A percentile compares a stretch with the other conserved stretches of the same genome.
Conservation (phyloP, 1,140 invertebrate species). For the Ostrea edulis region DNA sequence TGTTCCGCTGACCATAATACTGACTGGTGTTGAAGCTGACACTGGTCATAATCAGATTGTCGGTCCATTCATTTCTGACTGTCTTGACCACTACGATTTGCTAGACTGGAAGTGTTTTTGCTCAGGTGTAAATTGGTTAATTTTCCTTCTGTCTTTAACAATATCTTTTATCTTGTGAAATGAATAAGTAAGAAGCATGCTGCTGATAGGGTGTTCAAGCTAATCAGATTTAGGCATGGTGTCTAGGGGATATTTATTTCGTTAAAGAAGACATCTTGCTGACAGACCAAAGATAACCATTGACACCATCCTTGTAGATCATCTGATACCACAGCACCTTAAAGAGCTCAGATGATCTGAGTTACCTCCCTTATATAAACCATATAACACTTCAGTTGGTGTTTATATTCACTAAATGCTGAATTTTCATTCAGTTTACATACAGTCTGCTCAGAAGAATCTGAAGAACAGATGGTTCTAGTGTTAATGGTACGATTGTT, state of each 20-base stretch:
- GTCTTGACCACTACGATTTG: not conserved
- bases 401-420: no score
- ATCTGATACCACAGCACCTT: not conserved
- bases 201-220: not conserved
- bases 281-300: not conserved
- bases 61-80: not conserved
- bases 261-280: constrained; percentile 23
- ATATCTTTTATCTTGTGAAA: constrained; percentile 18
- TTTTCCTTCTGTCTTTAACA: constrained; percentile 23
- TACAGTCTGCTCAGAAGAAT: not conserved
- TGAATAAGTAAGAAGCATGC: not conserved
- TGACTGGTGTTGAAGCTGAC: not conserved
- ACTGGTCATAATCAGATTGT: not conserved
- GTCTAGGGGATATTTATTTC: constrained; percentile 21
- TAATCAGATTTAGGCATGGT: not conserved
- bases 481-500: not conserved
- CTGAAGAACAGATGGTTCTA: not conserved
- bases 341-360: not conserved
- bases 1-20: not conserved
- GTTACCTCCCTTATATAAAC: not conserved
- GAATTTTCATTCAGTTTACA: not conserved
- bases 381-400: not conserved
- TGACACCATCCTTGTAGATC: constrained; percentile 16
- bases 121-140: constrained; percentile 28
- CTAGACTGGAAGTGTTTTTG: not conserved